phyloP scores from a whole-genome alignment of 2,888 invertebrate species.

The Steinernema carpocapsae region DNA sequence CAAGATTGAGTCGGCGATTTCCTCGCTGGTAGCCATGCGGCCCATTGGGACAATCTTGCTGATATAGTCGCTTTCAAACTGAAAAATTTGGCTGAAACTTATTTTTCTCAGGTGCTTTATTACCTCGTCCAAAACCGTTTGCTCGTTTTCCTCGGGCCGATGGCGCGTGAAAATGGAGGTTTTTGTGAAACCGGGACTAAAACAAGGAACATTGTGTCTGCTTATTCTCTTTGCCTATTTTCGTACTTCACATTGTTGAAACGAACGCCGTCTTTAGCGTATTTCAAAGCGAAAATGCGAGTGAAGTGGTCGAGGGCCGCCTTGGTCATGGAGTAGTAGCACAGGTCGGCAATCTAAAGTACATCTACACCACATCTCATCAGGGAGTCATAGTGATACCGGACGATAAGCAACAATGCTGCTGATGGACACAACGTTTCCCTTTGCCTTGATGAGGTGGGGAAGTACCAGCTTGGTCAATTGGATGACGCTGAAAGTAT shows the following conservation, averaged over 20 bases:
- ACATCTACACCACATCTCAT: not conserved
- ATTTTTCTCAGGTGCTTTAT: not conserved
- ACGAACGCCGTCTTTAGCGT: constrained; percentile 3
- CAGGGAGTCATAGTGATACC: not conserved
- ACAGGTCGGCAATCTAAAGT: constrained; percentile 4
- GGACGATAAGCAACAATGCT: constrained; percentile 21
- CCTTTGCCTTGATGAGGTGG: not conserved
- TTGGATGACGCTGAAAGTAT: not conserved
- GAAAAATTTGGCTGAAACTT: not conserved
- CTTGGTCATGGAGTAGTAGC: constrained; percentile 20
- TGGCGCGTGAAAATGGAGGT: constrained; percentile 27
- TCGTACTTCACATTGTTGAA: constrained; percentile 27
- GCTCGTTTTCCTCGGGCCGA: not conserved
- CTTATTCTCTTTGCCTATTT: not conserved
- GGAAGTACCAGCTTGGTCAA: constrained; percentile 21
- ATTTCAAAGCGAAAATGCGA: constrained; percentile 1
- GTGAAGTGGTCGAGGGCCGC: constrained; percentile 26
- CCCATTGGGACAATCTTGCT: constrained; percentile 19
- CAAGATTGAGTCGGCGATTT: constrained; percentile 15
- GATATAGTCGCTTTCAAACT: constrained; percentile 22
- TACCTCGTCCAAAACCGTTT: constrained; percentile 10
- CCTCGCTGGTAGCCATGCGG: constrained; percentile 22
- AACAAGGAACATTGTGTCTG: not conserved
- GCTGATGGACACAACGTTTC: constrained; percentile 23
- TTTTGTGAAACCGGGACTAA: constrained; percentile 23